Percentiles rank a stretch among this genome's conserved stretches.
phyloP scores from a whole-genome alignment of 2,888 invertebrate genomes.

The Protophormia terraenovae region DNA sequence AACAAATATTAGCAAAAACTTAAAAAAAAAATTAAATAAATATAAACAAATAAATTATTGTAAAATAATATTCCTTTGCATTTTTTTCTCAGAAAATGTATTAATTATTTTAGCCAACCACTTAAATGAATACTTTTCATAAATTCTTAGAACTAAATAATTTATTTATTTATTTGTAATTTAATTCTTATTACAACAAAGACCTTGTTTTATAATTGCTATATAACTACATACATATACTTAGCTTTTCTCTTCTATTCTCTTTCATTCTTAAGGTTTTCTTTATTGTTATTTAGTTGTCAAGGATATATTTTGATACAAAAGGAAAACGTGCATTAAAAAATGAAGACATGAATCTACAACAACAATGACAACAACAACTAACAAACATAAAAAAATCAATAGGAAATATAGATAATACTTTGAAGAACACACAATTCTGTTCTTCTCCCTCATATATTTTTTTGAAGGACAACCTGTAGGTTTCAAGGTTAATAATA shows the following conservation, averaged over 20 bases:
- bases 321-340: conserved; percentile 51
- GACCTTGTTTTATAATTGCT: neutral
- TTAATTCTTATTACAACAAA: neutral
- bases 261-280: neutral
- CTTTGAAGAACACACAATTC: neutral
- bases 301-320: conserved; percentile 49
- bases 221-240: neutral
- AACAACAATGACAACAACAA: neutral
- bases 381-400: conserved; percentile 36
- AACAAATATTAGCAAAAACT: neutral
- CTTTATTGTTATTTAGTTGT: conserved; percentile 33
- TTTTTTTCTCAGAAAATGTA: no score
- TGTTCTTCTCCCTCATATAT: no score
- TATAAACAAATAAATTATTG: neutral
- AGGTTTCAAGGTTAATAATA: conserved; percentile 37
- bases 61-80: no score
- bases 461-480: conserved; percentile 43
- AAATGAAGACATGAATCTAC: conserved; percentile 34
- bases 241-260: neutral
- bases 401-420: neutral
- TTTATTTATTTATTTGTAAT: neutral
- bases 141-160: no score
- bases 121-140: no score
- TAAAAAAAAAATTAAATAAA: neutral
- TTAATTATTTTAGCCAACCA: no score